Base-by-base conservation (phyloP, 35 echinoderm and acorn worm genomes). In the Patiria miniata region DNA sequence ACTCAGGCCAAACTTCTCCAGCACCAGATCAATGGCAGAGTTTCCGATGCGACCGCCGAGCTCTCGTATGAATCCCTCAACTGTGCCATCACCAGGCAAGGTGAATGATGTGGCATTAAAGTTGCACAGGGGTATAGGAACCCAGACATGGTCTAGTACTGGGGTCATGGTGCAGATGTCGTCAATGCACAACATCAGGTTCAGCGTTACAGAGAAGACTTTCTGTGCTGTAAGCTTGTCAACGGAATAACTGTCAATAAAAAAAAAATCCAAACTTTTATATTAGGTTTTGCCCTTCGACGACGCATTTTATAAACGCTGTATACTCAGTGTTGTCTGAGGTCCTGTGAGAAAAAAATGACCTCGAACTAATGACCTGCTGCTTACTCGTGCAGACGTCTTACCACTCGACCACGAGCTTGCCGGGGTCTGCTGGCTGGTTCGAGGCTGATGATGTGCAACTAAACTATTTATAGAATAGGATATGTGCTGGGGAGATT, bases 31-130 rank as follows among this genome's bases (percentile, higher is more conserved):
- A 60, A 56, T 57, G 9, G 81, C 53, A 22, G 79, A 33, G 21
- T 60, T 19, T 34, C 81, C 81, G 1, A 58, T 56, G 58, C 37
- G 52, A 36, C 56, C 40, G 2, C 81, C 81, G 4, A 83, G n/a
- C 15, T 58, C 28, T 57, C 5, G 9, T 26, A 83, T 36, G 56
- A 83, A 83, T 32, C 81, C 81, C 12, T 7, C 51, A 12, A 83
- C 81, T 18, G 81, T 83, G 0, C 81, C 81, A 39, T 83, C 81
- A 1, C 81, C 81, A 34, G 81, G 81, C 14, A 83, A 38, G 2
- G 30, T 32, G 40, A 82, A 51, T 32, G 39, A 50, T 1, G 19
- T 32, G 19, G 51, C 50, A 51, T 82, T 52, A 12, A 10, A 22
- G 50, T 42, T 82, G 23, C 79, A 82, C 2, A 82, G 1, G 2